phyloP scores from a whole-genome alignment of 2,113 vertebrate species.

The Gavialis gangeticus region DNA sequence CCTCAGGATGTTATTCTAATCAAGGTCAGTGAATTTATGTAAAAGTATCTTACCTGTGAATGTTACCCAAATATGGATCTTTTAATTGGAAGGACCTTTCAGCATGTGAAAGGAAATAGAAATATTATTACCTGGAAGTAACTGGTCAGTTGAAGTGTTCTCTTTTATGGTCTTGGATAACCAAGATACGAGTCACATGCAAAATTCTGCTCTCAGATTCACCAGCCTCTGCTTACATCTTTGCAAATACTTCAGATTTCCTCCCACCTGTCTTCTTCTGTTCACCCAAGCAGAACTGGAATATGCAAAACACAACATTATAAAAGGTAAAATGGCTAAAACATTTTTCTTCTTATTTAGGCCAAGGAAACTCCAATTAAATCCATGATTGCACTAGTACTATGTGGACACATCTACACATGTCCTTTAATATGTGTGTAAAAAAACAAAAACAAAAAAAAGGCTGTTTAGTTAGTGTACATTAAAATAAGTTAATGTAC shows the following conservation, averaged over 20 bases:
- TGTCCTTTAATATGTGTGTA: no score
- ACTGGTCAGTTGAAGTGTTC: conserved; percentile 4
- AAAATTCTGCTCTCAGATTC: background rate
- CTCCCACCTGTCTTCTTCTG: background rate
- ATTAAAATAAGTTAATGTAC: no score
- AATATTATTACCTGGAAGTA: conserved; percentile 33
- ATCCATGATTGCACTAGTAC: background rate
- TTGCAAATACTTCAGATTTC: background rate
- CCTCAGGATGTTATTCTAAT: conserved; percentile 25
- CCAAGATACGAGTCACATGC: background rate
- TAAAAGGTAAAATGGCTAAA: background rate
- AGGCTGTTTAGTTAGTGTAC: no score
- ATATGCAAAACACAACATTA: background rate
- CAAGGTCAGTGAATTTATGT: background rate
- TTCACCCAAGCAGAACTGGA: background rate
- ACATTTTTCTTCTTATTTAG: background rate
- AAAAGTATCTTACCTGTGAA: background rate
- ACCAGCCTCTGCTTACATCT: background rate
- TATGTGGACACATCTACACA: no score
- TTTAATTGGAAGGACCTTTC: conserved; percentile 51
- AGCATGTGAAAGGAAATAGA: conserved; percentile 35
- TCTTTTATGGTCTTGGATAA: background rate
- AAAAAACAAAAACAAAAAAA: no score
- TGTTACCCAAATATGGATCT: conserved; percentile 37
- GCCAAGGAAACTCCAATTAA: background rate